Evolutionary conservation across 2,888 invertebrate genomes (phyloP), one percentile per base, ranked within the genome.

Genomic region (Conus canariensis): DNA sequence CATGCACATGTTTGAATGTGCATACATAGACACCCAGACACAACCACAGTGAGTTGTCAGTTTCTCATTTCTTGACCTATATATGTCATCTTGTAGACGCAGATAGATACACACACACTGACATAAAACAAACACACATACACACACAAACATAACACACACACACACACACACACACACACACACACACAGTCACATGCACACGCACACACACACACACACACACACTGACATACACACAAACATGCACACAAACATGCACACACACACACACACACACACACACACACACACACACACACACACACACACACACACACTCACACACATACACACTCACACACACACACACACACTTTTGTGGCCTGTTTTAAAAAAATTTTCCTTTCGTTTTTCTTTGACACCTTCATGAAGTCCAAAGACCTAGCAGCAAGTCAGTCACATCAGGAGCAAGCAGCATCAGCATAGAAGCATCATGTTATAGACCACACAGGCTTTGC

Each of bases 131-230:
- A 58, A 60, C 85, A 60, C 85, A 60, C 59, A 60, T 2, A 60
- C 58, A 19, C 58, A 19, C 58, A 60, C 85, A 19, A 4, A 19
- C 58, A 60, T 60, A 60, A 60, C 59, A 60, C 85, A 60, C 85
- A 60, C 85, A 60, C 58, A 60, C 85, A 60, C 85, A 22, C 85
- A 22, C 85, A 22, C 85, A 22, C 85, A 60, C 85, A 22, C 59
- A 64, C 45, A 45, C 45, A 45, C 45, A 45, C 45, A 45, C 45
- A 2, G n/a, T n/a, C 58, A 45, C 45, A 45, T 12, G 25, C 83
- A 58, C 83, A 9, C 83, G 58, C 58, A 83, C 58, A 60, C 45
- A 45, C 59, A 89, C 58, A 87, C 67, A 85, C 80, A 58, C 67
- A 30, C 30, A 30, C 30, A 30, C 30, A 30, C 30, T n/a, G n/a